Base-by-base conservation (phyloP, 2,113 vertebrate species). In the Siniperca chuatsi region DNA sequence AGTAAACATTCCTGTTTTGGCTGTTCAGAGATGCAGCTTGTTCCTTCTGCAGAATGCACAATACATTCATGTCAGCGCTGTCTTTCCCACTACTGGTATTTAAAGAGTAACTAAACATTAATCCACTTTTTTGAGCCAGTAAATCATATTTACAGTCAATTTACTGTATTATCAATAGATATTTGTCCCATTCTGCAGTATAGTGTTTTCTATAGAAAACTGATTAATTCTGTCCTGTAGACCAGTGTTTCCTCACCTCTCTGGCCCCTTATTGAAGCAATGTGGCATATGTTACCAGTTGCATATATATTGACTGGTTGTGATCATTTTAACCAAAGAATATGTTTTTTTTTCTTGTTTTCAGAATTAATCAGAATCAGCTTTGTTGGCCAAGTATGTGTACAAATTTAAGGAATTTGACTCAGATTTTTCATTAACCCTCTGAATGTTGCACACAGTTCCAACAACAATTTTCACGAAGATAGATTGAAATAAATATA, bases 31-130 rank as follows among this genome's bases (percentile, higher is more conserved):
- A 11, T 21, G 6, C 46, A 48, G 23, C 35, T 23, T 76, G 67
- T 77, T 25, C 8, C n/a, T 75, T 20, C 65, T 72, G 42, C 50
- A 79, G 15, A 61, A 37, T 55, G 25, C 42, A 62, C 29, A 40
- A 48, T 46, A 15, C 35, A 21, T 66, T 37, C 21, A 18, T 77
- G 16, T 23, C 29, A 42, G 15, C 1, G 15, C 16, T 20, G 18
- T 52, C 10, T 55, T 44, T 44, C 8, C 1, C 18, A 7, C 8
- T 5, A 16, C n/a, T 65, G 0, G 35, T 54, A 18, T 35, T 11
- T 57, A 66, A 57, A 65, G 0, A 73, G 35, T 16, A 74, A 57
- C 2, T 57, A 46, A 55, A 58, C 61, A 35, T 12, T 16, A 29
- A 40, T 20, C 4, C 12, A 54, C 9, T 10, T 10, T 46, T 55